These are phyloP conservation scores for Drosophila elegans DNA, from an alignment of 1,140 invertebrate species.

Conservation along the genomic window DNA sequence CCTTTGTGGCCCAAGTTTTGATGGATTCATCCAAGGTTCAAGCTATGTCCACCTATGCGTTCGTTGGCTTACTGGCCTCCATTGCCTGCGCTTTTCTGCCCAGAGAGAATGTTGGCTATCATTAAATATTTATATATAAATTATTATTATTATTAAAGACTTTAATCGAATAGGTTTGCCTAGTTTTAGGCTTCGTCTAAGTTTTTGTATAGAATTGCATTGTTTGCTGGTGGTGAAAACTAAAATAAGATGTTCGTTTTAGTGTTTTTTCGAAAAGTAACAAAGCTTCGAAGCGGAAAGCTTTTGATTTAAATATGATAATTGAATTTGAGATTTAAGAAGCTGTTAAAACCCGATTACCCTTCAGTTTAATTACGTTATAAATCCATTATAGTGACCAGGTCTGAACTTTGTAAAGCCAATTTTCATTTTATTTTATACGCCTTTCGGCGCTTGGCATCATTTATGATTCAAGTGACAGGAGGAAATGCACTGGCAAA, in stretches of 20 bases:
- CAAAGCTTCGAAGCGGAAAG: slow-evolving; percentile 17
- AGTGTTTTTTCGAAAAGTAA: slow-evolving; percentile 31
- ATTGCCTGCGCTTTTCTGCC: slow-evolving; percentile 88
- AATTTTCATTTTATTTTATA: neutral
- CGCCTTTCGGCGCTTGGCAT: slow-evolving; percentile 15
- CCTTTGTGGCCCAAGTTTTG: slow-evolving; percentile 92
- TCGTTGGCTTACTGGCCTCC: slow-evolving; percentile 88
- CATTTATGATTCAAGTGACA: slow-evolving; percentile 38
- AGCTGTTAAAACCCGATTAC: neutral
- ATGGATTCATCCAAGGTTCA: slow-evolving; percentile 86
- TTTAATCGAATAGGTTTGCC: slow-evolving; percentile 14
- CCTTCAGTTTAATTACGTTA: too few relatives aligned
- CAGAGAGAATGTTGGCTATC: slow-evolving; percentile 85
- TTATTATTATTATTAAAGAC: neutral
- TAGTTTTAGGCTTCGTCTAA: slow-evolving; percentile 35
- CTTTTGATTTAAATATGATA: neutral
- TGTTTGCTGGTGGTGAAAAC: slow-evolving; percentile 25
- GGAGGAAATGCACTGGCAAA: slow-evolving; percentile 45
- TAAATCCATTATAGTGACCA: neutral
- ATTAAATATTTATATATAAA: slow-evolving; percentile 11
- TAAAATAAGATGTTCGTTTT: slow-evolving; percentile 13
- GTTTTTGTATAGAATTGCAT: slow-evolving; percentile 8
- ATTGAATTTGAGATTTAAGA: neutral
- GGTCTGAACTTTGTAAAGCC: slow-evolving; percentile 3
- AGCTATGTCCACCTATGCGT: slow-evolving; percentile 87